A percentile compares a stretch with the other conserved stretches of the same genome.
These are phyloP conservation scores for Leptopilina drosophilae DNA, from an alignment of 2,888 invertebrate genomes.

Conservation along the genomic window DNA sequence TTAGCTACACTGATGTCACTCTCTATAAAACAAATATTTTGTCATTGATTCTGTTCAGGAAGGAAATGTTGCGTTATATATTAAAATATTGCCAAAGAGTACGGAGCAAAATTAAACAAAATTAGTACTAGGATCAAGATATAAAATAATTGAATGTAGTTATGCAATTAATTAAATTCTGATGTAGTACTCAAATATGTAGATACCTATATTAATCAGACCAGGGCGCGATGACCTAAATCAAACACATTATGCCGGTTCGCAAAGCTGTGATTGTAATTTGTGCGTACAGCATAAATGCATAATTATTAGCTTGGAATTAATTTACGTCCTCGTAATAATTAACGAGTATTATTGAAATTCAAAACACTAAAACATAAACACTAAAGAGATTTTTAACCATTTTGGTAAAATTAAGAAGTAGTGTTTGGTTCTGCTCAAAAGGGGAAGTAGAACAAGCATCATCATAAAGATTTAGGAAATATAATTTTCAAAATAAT, in stretches of 20 bases:
- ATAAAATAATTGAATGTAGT: neutral
- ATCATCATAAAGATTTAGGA: no score
- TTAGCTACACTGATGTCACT: no score
- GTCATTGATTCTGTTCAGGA: no score
- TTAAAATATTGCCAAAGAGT: no score
- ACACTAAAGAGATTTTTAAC: no score
- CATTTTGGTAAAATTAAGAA: no score
- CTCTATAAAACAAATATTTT: no score
- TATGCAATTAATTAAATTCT: slow-evolving; percentile 1
- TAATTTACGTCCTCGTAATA: slow-evolving; percentile 67
- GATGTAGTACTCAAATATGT: slow-evolving; percentile 49
- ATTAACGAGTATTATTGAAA: slow-evolving; percentile 62
- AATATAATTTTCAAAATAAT: no score
- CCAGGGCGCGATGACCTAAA: slow-evolving; percentile 67
- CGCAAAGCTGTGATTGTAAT: slow-evolving; percentile 69
- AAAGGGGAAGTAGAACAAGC: no score
- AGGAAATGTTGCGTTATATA: no score
- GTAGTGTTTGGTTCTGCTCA: no score
- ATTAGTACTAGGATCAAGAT: neutral
- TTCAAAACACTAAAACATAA: neutral
- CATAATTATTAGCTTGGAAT: slow-evolving; percentile 70
- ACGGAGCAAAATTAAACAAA: neutral
- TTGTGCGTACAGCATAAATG: slow-evolving; percentile 70
- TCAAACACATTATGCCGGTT: slow-evolving; percentile 68
- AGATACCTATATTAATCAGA: slow-evolving; percentile 43